These are phyloP conservation scores for Caenorhabditis becei DNA, from an alignment of 2,888 invertebrate species.

Conservation along the genomic window DNA sequence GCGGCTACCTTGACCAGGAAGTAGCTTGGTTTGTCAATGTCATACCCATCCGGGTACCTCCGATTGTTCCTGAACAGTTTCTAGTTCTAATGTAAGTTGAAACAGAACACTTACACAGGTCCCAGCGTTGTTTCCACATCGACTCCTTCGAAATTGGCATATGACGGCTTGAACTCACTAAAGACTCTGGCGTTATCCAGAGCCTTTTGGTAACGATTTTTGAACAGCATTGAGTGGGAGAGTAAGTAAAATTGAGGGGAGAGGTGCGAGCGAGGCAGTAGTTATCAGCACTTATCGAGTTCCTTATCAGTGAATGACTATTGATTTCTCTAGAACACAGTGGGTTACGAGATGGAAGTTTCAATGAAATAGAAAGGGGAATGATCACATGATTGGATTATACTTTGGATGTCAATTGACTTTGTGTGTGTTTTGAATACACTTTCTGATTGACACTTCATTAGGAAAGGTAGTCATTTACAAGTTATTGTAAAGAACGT, in stretches of 20 bases:
- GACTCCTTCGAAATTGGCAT: too few species aligned
- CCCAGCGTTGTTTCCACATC: not conserved
- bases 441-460: too few species aligned
- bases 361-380: too few species aligned
- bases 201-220: too few species aligned
- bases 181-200: too few species aligned
- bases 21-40: not conserved
- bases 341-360: not conserved
- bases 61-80: not conserved
- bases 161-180: too few species aligned
- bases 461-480: too few species aligned
- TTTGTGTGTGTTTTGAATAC: too few species aligned
- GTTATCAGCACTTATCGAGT: conserved; percentile 7
- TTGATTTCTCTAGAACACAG: not conserved
- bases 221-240: not conserved
- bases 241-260: not conserved
- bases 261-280: not conserved
- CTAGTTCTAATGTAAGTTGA: not conserved
- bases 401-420: too few species aligned
- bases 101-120: not conserved
- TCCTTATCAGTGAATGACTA: conserved; percentile 5
- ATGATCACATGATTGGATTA: too few species aligned
- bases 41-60: not conserved
- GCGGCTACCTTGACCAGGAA: not conserved
- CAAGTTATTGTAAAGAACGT: too few species aligned